These are phyloP conservation scores for Chrysolina americana DNA, from an alignment of 2,888 invertebrate genomes.

Conservation along the genomic window DNA sequence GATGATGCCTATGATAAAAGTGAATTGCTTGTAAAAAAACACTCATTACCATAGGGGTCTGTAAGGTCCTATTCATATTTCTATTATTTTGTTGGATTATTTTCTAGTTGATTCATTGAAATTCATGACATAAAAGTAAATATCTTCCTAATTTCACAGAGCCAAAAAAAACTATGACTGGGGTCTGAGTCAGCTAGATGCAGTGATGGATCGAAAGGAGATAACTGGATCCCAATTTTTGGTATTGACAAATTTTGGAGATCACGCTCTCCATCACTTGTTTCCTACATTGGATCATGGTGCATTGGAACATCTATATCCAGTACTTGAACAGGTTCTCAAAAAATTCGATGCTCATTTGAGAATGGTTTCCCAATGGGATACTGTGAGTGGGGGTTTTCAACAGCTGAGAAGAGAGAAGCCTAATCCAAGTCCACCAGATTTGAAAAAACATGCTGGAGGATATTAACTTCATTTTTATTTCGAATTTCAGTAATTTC, in stretches of 20 bases:
- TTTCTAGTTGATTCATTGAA: no score
- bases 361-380: conserved; percentile 72
- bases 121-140: no score
- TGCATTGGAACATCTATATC: conserved; percentile 78
- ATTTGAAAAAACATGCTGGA: conserved; percentile 50
- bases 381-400: conserved; percentile 79
- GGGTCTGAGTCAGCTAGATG: conserved; percentile 85
- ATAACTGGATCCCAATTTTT: conserved; percentile 79
- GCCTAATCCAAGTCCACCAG: conserved; percentile 66
- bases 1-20: no score
- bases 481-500: no score
- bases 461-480: no score
- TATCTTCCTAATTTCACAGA: conserved; percentile 63
- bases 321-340: conserved; percentile 75
- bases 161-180: conserved; percentile 74
- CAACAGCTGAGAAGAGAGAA: conserved; percentile 73
- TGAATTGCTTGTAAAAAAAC: no score
- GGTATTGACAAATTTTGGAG: conserved; percentile 82
- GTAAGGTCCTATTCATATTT: no score
- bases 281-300: conserved; percentile 88
- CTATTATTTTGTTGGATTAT: no score
- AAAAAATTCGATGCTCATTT: conserved; percentile 75
- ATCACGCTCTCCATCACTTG: conserved; percentile 86
- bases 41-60: no score
- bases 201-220: conserved; percentile 81